A percentile compares a stretch with the other conserved stretches of the same genome.
These are phyloP conservation scores for Troglohyphantes excavatus DNA, from an alignment of 2,888 invertebrate species.

Conservation along the genomic window DNA sequence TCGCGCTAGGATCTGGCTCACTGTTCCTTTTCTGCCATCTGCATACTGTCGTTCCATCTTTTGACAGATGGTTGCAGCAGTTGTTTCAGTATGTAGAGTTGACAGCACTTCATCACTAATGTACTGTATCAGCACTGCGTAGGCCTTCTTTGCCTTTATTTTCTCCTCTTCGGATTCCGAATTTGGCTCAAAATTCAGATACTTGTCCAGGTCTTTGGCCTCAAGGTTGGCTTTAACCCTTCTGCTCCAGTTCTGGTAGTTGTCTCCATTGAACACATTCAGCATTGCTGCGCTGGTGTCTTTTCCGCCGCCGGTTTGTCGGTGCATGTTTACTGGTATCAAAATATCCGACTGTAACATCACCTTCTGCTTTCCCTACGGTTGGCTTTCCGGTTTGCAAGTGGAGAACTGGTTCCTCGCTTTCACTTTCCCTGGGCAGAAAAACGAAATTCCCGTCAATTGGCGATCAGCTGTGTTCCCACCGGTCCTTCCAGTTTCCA, in stretches of 20 bases:
- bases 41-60: not conserved
- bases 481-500: not conserved
- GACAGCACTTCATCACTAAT: not conserved
- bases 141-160: slow-evolving; percentile 4
- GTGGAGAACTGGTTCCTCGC: not conserved
- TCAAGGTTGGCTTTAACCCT: not conserved
- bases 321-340: not conserved
- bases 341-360: not conserved
- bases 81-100: not conserved
- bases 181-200: not conserved
- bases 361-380: not conserved
- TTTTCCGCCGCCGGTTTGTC: too few relatives aligned
- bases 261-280: slow-evolving; percentile 9
- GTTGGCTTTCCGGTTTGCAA: not conserved
- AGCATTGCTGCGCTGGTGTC: not conserved
- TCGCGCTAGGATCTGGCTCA: not conserved
- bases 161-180: not conserved
- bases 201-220: not conserved
- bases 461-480: not conserved
- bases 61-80: not conserved
- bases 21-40: not conserved
- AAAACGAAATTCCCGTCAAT: not conserved
- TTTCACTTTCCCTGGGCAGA: not conserved
- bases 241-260: slow-evolving; percentile 1
- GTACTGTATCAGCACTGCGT: not conserved